Evolutionary conservation across 2,113 vertebrate species (phyloP).

Genomic region (Drymodes brunneopygia): DNA sequence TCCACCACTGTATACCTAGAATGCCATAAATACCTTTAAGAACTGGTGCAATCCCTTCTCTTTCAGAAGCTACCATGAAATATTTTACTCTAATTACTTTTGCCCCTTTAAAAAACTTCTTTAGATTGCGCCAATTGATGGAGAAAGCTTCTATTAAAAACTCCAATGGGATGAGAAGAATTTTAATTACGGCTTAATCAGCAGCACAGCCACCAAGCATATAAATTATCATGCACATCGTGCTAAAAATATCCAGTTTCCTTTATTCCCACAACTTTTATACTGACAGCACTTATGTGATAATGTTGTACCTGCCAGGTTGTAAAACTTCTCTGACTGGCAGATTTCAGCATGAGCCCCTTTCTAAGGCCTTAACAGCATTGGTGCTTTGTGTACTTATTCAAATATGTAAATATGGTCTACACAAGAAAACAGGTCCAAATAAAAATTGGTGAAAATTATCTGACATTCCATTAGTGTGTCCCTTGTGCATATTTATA

Average conservation of each 20-base stretch:
- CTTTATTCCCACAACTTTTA: constrained; percentile 87
- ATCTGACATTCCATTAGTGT: constrained; percentile 90
- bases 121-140: constrained; percentile 85
- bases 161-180: constrained; percentile 90
- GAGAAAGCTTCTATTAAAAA: constrained; percentile 82
- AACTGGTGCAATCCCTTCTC: constrained; percentile 79
- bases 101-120: constrained; percentile 76
- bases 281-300: constrained; percentile 94
- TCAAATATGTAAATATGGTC: constrained; percentile 95
- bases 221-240: constrained; percentile 99
- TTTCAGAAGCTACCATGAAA: constrained; percentile 81
- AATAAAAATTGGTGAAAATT: constrained; percentile 91
- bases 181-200: constrained; percentile 98
- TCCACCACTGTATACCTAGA: constrained; percentile 81
- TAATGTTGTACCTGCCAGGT: constrained; percentile 90
- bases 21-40: constrained; percentile 85
- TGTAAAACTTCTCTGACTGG: constrained; percentile 80
- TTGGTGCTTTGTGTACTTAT: constrained; percentile 95
- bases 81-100: constrained; percentile 80
- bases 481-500: constrained; percentile 97
- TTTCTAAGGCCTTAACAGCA: constrained; percentile 88
- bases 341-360: constrained; percentile 84
- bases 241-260: constrained; percentile 97
- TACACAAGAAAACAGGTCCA: constrained; percentile 95
- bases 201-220: constrained; percentile 99